phyloP scores from a whole-genome alignment of 2,113 vertebrate species.

The Equus przewalskii region DNA sequence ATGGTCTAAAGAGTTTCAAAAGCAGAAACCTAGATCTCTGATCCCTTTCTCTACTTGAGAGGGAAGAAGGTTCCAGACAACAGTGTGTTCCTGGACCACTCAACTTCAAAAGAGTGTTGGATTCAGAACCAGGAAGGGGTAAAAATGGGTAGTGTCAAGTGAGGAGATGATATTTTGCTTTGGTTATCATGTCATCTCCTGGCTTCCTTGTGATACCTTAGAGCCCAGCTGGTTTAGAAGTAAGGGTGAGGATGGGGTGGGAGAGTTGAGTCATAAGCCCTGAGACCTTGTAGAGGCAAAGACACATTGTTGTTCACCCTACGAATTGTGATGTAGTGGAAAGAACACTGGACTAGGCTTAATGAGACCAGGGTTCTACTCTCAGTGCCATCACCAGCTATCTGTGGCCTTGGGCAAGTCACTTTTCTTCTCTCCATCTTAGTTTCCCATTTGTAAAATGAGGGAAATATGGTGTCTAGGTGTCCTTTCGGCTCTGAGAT shows the following conservation, averaged over 20 bases:
- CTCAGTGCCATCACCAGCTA: background rate
- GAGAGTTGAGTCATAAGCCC: constrained; percentile 5
- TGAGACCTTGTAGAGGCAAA: background rate
- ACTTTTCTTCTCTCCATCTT: constrained; percentile 37
- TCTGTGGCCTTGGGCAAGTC: constrained; percentile 23
- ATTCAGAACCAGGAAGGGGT: background rate
- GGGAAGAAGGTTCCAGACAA: constrained; percentile 20
- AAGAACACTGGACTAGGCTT: constrained; percentile 24
- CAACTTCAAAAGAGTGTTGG: background rate
- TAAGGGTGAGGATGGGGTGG: background rate
- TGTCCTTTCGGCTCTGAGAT: constrained; percentile 21
- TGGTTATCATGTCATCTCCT: constrained; percentile 34
- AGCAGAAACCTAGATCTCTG: constrained; percentile 20
- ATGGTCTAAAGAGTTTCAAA: constrained; percentile 59
- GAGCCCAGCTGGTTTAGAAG: constrained; percentile 23
- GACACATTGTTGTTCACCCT: background rate
- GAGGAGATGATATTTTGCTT: constrained; percentile 12
- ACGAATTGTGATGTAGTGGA: background rate
- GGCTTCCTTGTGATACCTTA: background rate
- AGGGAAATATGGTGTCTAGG: background rate
- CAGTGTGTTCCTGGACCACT: background rate
- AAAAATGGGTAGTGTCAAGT: background rate
- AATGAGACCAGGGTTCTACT: constrained; percentile 23
- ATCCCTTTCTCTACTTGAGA: constrained; percentile 18
- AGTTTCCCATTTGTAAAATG: constrained; percentile 34